These are phyloP conservation scores for Amblyjoppa proteus DNA, from an alignment of 2,888 invertebrate genomes.

Conservation along the genomic window DNA sequence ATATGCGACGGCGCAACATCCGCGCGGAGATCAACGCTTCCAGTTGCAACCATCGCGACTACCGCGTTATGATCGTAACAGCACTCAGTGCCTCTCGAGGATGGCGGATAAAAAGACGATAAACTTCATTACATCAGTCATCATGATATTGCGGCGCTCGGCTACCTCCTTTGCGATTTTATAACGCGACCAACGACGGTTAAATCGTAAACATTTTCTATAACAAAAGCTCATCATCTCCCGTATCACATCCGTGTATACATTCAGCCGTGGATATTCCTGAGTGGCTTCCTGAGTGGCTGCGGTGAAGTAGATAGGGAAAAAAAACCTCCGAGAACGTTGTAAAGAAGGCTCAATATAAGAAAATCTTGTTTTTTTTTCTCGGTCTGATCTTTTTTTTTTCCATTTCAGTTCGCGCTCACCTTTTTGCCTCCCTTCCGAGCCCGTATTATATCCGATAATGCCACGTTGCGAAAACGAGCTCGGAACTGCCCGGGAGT, in stretches of 20 bases:
- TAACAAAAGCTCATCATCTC: constrained; percentile 28
- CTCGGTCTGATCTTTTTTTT: background rate
- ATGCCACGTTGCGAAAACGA: background rate
- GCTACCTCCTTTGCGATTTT: background rate
- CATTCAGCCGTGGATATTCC: background rate
- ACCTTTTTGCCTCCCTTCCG: background rate
- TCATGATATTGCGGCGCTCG: background rate
- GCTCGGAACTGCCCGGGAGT: background rate
- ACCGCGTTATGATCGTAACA: background rate
- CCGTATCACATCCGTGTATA: background rate
- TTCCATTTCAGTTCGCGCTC: background rate
- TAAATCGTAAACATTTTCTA: constrained; percentile 14
- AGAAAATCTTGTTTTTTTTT: background rate
- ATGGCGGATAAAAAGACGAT: background rate
- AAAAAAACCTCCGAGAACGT: background rate
- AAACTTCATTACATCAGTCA: constrained; percentile 15
- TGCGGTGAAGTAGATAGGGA: background rate
- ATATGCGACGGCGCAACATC: background rate
- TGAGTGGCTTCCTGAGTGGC: background rate
- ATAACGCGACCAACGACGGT: constrained; percentile 1
- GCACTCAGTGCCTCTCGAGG: background rate
- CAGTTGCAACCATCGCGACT: background rate
- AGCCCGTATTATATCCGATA: background rate
- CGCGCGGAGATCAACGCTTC: background rate
- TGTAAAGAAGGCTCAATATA: background rate